Percentiles rank a stretch among this genome's conserved stretches.
Conservation (phyloP, 2,888 invertebrate species). For the Onchidella celtica region DNA sequence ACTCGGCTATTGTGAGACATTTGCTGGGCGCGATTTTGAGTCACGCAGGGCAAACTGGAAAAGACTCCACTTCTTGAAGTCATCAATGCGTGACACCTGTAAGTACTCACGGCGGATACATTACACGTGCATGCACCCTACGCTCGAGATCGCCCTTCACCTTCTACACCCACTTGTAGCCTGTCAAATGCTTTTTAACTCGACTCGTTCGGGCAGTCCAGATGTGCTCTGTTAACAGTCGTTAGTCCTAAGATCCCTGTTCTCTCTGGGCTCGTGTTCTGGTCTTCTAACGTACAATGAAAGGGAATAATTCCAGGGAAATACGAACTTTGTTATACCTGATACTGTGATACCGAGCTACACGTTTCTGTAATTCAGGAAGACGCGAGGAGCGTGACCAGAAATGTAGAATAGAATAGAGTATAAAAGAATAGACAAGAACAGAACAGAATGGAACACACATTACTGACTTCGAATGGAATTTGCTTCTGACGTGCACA, state of each 20-base stretch:
- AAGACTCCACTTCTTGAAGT: constrained; percentile 40
- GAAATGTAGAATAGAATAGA: too few relatives aligned
- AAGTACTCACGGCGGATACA: constrained; percentile 45
- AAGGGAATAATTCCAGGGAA: background rate
- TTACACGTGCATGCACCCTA: constrained; percentile 46
- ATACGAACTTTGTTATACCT: too few relatives aligned
- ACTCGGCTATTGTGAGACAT: too few relatives aligned
- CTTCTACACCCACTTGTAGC: constrained; percentile 43
- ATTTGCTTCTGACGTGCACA: too few relatives aligned
- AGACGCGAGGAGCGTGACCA: too few relatives aligned
- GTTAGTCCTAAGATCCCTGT: constrained; percentile 18
- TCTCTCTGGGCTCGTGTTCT: constrained; percentile 12
- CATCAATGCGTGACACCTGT: constrained; percentile 38
- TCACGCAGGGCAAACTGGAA: constrained; percentile 34
- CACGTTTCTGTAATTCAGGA: too few relatives aligned
- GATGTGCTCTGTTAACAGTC: constrained; percentile 30
- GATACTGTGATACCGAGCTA: too few relatives aligned
- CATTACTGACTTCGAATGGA: too few relatives aligned
- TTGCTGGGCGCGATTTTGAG: constrained; percentile 26
- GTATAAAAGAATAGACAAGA: too few relatives aligned
- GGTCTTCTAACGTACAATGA: constrained; percentile 1
- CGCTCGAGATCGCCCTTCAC: constrained; percentile 1
- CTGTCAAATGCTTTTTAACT: constrained; percentile 44
- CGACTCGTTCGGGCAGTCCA: constrained; percentile 2
- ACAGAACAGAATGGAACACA: too few relatives aligned